These are phyloP conservation scores for Plebejus melissa DNA, from an alignment of 2,888 invertebrate species.

Conservation along the genomic window DNA sequence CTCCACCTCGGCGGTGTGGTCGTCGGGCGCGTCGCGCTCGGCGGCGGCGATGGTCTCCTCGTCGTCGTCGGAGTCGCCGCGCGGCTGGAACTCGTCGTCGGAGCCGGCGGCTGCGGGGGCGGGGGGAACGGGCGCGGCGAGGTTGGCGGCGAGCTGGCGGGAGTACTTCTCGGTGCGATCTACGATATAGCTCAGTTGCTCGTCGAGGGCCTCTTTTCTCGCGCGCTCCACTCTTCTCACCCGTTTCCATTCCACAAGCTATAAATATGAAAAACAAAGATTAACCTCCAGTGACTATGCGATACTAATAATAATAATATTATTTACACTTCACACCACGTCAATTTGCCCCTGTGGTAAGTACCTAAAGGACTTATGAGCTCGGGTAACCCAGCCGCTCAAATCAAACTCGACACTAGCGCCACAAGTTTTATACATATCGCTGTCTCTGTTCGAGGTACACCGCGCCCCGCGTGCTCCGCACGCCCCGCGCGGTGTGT, in stretches of 20 bases:
- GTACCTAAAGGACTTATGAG: no score
- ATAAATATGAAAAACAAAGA: slow-evolving; percentile 29
- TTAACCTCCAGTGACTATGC: no score
- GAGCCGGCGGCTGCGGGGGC: slow-evolving; percentile 54
- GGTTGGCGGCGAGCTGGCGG: slow-evolving; percentile 91
- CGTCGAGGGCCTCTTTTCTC: slow-evolving; percentile 95
- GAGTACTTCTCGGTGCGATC: slow-evolving; percentile 99
- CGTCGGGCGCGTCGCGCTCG: slow-evolving; percentile 82
- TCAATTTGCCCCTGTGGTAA: no score
- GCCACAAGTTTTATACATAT: no score
- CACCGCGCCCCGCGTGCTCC: no score
- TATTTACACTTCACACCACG: no score
- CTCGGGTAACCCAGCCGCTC: no score
- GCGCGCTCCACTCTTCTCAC: slow-evolving; percentile 95
- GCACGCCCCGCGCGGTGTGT: no score
- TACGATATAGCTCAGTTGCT: slow-evolving; percentile 98
- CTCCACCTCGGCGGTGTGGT: slow-evolving; percentile 86
- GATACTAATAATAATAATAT: no score
- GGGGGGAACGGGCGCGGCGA: slow-evolving; percentile 63
- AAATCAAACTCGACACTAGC: no score
- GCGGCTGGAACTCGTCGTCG: slow-evolving; percentile 90
- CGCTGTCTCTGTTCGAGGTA: no score
- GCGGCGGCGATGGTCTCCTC: slow-evolving; percentile 96
- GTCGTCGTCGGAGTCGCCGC: slow-evolving; percentile 87
- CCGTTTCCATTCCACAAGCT: slow-evolving; percentile 96